Percentiles rank a stretch among this genome's conserved stretches.
Evolutionary conservation across 2,797 vertebrate genomes (phyloP).

Genomic region (Ambastaia sidthimunki): DNA sequence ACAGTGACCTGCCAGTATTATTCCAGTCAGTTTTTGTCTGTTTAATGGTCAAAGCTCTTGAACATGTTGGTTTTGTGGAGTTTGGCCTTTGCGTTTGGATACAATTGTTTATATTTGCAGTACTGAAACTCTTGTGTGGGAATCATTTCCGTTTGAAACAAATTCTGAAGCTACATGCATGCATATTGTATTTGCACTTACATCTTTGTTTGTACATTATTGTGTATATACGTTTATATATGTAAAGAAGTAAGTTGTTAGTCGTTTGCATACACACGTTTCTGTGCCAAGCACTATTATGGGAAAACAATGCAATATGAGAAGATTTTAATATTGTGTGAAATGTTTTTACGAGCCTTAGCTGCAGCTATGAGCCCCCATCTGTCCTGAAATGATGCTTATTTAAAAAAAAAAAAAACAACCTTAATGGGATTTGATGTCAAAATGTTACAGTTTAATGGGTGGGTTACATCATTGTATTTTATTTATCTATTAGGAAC

Average conservation of each 20-base stretch:
- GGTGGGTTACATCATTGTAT: neutral
- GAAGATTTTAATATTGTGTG: constrained; percentile 43
- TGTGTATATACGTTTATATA: constrained; percentile 59
- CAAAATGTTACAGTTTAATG: neutral
- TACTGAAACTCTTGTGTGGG: constrained; percentile 19
- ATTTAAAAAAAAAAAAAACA: constrained; percentile 13
- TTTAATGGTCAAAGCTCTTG: neutral
- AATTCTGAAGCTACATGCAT: constrained; percentile 45
- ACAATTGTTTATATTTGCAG: constrained; percentile 38
- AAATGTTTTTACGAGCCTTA: constrained; percentile 48
- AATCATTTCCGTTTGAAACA: constrained; percentile 3
- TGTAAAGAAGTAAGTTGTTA: constrained; percentile 59
- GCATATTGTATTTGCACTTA: constrained; percentile 61
- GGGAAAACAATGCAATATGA: constrained; percentile 53
- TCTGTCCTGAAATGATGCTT: constrained; percentile 8
- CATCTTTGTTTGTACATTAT: constrained; percentile 55
- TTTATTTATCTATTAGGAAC: neutral
- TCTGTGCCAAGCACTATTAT: constrained; percentile 70
- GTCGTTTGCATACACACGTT: constrained; percentile 63
- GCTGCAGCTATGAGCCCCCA: constrained; percentile 37
- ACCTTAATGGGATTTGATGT: neutral
- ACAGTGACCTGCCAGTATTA: constrained; percentile 57
- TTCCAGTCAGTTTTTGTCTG: neutral
- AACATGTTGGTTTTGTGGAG: constrained; percentile 20
- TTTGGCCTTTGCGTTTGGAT: constrained; percentile 14